Conservation (phyloP, 2,888 invertebrate species). For the Tribolium freemani region DNA sequence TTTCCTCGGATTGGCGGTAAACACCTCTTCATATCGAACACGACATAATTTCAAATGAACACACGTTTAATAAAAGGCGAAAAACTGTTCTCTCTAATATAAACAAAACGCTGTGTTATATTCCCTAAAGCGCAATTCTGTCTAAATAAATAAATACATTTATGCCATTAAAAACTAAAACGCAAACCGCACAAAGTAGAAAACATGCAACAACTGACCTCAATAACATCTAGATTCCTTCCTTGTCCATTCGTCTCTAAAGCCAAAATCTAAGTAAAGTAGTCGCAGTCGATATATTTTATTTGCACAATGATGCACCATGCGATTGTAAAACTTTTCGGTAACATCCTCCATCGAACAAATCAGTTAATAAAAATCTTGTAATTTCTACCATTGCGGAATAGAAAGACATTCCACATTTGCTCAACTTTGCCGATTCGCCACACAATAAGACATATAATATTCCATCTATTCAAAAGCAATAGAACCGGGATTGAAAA, state of each 20-base stretch:
- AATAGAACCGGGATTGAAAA: no score
- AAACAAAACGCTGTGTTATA: background rate
- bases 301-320: background rate
- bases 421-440: no score
- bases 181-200: background rate
- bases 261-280: background rate
- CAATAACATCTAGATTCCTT: background rate
- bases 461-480: no score
- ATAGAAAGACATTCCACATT: no score
- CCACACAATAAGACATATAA: no score
- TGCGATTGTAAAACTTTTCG: background rate
- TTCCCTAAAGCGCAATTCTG: background rate
- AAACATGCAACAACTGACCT: background rate
- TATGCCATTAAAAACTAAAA: background rate
- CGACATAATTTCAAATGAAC: background rate
- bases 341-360: background rate
- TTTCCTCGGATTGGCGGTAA: conserved; percentile 9
- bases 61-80: background rate
- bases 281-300: background rate
- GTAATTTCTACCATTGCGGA: no score
- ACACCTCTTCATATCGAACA: background rate
- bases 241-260: background rate
- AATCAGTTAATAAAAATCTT: background rate
- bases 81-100: background rate
- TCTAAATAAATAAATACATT: background rate